phyloP scores from a whole-genome alignment of 2,113 vertebrate species.

The Triplophysa rosa region DNA sequence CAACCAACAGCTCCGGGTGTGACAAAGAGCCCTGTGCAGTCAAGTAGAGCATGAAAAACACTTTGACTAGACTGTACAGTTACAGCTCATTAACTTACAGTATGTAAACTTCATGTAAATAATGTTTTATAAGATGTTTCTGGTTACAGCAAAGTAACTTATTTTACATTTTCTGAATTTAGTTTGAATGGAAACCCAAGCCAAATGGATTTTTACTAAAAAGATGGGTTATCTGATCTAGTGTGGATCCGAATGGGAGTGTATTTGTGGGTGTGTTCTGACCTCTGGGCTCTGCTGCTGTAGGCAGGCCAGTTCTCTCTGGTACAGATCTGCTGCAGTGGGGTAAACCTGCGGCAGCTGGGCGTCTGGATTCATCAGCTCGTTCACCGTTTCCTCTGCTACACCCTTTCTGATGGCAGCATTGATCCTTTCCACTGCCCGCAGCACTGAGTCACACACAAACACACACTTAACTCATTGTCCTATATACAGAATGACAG shows the following conservation, averaged over 20 bases:
- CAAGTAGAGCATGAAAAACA: not conserved
- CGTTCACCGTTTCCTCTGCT: constrained; percentile 83
- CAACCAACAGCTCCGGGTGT: constrained; percentile 90
- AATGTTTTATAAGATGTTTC: not conserved
- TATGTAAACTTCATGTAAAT: constrained; percentile 14
- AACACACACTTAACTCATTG: not conserved
- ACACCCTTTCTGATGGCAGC: constrained; percentile 80
- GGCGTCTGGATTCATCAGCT: constrained; percentile 90
- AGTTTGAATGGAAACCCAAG: not conserved
- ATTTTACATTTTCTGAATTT: not conserved
- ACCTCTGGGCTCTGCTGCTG: constrained; percentile 93
- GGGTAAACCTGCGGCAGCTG: constrained; percentile 90
- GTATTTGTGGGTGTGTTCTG: constrained; percentile 10
- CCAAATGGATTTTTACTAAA: too few species aligned
- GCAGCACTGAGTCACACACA: constrained; percentile 74
- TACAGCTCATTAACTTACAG: not conserved
- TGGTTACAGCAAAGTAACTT: not conserved
- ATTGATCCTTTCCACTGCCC: constrained; percentile 86
- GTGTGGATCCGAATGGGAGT: not conserved
- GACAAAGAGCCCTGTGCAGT: constrained; percentile 81
- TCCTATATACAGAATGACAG: constrained; percentile 1
- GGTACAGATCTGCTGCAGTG: constrained; percentile 89
- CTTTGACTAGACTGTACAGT: not conserved
- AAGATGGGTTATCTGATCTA: too few species aligned
- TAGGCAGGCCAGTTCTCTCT: constrained; percentile 86